Evolutionary conservation across 2,113 vertebrate species (phyloP), one percentile per base, ranked within the genome.

Genomic region (Salvator merianae): DNA sequence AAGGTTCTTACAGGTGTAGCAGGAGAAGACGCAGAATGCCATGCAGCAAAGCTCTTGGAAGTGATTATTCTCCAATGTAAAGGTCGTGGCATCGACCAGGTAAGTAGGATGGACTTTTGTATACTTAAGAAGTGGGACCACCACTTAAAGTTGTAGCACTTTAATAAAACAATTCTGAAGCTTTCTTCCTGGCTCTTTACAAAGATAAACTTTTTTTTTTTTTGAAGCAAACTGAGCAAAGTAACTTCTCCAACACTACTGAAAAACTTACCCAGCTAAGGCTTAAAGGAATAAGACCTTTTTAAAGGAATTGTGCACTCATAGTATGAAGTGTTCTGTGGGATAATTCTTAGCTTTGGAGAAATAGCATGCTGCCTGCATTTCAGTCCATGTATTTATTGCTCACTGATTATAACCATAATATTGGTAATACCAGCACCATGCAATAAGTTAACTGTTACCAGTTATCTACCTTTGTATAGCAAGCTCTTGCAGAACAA

Each of bases 51-150:
- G 85, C 94, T 99, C 43, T 94, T 99, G 90, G 99, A 99, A 93
- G 98, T 99, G 40, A 94, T 99, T 93, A 98, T 99, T 93, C 95
- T 99, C 81, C 99, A 99, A 86, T 99, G 99, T 94, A 99, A 99
- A 97, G 98, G 98, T 4, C 98, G 98, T 69, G 98, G 98, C 80
- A 99, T 99, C 30, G 99, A 99, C 91, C 98, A 99, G 98, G 99
- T 99, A 83, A 87, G 95, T 92, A 80, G 84, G 76, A 85, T 73
- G 26, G 32, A n/a, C 79, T 4, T 26, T 20, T 76, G 85, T 63
- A 34, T 32, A n/a, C 43, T 43, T 85, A 79, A 20, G 55, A 16
- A 16, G 18, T 59, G 55, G 43, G 84, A 63, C n/a, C n/a, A n/a
- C n/a, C n/a, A n/a, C n/a, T n/a, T n/a, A n/a, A n/a, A n/a, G n/a